Conservation (phyloP, 2,888 invertebrate genomes). For the Eristalis arbustorum region DNA sequence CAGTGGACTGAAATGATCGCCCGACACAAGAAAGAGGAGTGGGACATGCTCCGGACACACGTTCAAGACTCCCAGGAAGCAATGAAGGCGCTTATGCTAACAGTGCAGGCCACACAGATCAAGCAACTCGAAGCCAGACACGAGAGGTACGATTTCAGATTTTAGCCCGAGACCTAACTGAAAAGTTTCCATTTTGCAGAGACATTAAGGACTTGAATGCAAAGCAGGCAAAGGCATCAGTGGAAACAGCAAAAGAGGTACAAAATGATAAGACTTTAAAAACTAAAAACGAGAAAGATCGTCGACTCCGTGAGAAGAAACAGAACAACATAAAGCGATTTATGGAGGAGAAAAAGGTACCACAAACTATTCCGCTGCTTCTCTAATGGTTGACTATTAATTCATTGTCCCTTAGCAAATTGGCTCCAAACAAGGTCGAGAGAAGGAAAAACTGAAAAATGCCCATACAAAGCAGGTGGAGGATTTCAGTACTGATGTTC, state of each 20-base stretch:
- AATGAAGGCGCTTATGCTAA: constrained; percentile 88
- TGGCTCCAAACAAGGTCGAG: constrained; percentile 93
- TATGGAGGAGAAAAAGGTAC: constrained; percentile 94
- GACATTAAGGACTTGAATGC: constrained; percentile 98
- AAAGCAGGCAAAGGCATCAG: constrained; percentile 96
- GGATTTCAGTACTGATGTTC: constrained; percentile 92
- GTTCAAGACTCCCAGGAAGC: constrained; percentile 91
- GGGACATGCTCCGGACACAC: constrained; percentile 89
- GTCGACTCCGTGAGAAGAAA: constrained; percentile 95
- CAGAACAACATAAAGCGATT: constrained; percentile 99
- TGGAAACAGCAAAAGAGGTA: constrained; percentile 98
- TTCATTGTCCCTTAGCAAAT: constrained; percentile 84
- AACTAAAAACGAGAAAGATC: constrained; percentile 98
- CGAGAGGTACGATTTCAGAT: constrained; percentile 82
- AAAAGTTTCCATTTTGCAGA: constrained; percentile 79
- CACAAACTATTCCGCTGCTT: too few species aligned
- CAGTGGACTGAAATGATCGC: constrained; percentile 97
- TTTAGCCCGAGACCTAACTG: too few species aligned
- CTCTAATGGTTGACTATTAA: too few species aligned
- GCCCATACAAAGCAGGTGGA: constrained; percentile 96
- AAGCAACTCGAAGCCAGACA: constrained; percentile 95
- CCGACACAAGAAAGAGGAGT: constrained; percentile 90
- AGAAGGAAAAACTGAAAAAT: constrained; percentile 94
- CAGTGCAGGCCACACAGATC: constrained; percentile 90
- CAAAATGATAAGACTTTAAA: constrained; percentile 97